Base-by-base conservation (phyloP, 1,140 invertebrate species). In the Nebria ingens region DNA sequence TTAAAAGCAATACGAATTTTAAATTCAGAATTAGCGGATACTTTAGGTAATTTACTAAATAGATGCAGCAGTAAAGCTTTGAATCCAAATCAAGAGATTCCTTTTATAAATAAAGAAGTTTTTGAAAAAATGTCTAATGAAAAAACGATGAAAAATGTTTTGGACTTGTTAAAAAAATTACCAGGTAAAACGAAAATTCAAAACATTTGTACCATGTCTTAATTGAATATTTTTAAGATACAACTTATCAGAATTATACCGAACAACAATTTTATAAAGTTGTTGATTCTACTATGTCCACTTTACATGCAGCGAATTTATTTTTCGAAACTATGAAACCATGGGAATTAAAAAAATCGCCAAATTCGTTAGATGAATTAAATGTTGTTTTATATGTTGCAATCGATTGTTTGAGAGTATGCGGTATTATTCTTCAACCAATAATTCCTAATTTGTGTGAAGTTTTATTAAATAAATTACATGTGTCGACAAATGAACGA, bases 11-110 rank as follows among this genome's bases (percentile, higher is more conserved):
- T 83, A 17, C 79, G 85, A 57, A 79, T 88, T 55, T 71, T 96
- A 12, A 99, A 98, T 76, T 76, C 86, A 1, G 94, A 98, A 69
- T 72, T 99, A 45, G 93, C 93, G 2, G 88, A 97, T 68, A 93
- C 88, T 2, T 70, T 97, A 1, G 95, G 94, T 19, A 98, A 98
- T 77, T 75, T 98, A 25, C 74, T 97, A 19, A 88, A 79, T 61
- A 79, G 96, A 50, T 87, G 84, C 65, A 84, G 82, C 59, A 84
- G 86, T 22, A 76, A 75, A 58, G 69, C 81, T 20, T 70, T 98
- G 21, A 98, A 98, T 80, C 84, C 85, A 17, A 64, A 74, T 12
- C 82, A 84, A 68, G 74, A 82, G 61, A 86, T 90, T 69, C 91
- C 91, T 1, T 56, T 68, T 54, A 73, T 84, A 40, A 69, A 79